Percentiles rank a stretch among this genome's conserved stretches.
Conservation (phyloP, 2,797 vertebrate genomes). For the Xerus rutilus region DNA sequence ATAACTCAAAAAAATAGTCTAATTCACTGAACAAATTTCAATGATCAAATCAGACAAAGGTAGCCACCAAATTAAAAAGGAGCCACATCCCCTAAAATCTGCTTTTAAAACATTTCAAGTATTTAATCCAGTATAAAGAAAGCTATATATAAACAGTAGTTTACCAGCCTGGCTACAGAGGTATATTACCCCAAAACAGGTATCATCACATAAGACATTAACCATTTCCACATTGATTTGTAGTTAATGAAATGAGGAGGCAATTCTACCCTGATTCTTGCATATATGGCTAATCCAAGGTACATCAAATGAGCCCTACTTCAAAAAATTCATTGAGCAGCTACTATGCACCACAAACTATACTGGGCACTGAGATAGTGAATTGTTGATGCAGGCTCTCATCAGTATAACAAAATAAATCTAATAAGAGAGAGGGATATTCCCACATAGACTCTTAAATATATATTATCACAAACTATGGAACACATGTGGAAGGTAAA, state of each 20-base stretch:
- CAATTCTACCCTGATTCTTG: background rate
- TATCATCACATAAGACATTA: background rate
- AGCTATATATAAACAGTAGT: background rate
- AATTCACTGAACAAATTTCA: slow-evolving; percentile 53
- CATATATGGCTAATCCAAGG: background rate
- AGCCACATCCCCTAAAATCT: background rate
- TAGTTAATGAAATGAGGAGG: background rate
- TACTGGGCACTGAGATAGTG: background rate
- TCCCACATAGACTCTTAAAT: background rate
- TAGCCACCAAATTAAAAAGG: background rate
- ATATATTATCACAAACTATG: background rate
- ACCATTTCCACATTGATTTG: background rate
- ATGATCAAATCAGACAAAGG: background rate
- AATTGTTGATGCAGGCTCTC: background rate
- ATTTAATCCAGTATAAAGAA: slow-evolving; percentile 25
- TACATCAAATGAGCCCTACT: background rate
- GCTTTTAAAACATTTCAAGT: background rate
- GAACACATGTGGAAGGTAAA: background rate
- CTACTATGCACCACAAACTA: background rate
- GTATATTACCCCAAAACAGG: background rate
- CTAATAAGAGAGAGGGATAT: background rate
- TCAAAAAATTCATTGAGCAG: background rate
- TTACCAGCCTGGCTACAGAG: background rate
- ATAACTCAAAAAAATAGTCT: background rate
- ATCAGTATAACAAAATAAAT: background rate